phyloP scores from a whole-genome alignment of 2,113 vertebrate species.

The Rostratula benghalensis region DNA sequence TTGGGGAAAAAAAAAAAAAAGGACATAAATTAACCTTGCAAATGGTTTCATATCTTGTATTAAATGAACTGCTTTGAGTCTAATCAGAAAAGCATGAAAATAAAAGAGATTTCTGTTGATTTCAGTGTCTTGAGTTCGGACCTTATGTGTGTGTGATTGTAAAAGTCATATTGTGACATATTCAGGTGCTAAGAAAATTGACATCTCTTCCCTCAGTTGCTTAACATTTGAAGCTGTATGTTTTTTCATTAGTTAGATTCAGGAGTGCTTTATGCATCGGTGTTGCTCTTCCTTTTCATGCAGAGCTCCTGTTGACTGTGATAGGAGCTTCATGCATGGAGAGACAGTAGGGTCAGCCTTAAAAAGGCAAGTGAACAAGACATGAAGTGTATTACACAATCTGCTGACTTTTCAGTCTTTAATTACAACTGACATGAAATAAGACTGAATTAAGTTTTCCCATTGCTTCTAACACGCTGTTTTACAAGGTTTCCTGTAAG shows the following conservation, averaged over 20 bases:
- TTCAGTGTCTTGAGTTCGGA: background rate
- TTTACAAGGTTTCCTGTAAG: background rate
- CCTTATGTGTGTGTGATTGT: background rate
- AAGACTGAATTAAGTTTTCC: background rate
- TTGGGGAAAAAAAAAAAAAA: background rate
- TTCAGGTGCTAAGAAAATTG: background rate
- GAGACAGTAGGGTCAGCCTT: background rate
- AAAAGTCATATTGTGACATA: background rate
- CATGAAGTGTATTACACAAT: background rate
- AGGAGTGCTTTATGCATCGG: background rate
- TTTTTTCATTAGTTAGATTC: background rate
- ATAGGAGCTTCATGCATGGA: background rate
- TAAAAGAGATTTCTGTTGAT: background rate
- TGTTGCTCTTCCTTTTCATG: background rate
- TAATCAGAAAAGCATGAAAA: background rate
- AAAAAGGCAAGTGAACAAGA: background rate
- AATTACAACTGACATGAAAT: background rate
- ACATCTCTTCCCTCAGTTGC: background rate
- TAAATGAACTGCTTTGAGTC: conserved; percentile 26
- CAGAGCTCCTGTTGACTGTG: background rate
- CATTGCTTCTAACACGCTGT: background rate
- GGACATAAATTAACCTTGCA: conserved; percentile 43
- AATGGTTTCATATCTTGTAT: background rate
- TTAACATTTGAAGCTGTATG: background rate
- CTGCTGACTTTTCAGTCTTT: background rate